phyloP scores from a whole-genome alignment of 2,113 vertebrate species.

The Poeciliopsis occidentalis region DNA sequence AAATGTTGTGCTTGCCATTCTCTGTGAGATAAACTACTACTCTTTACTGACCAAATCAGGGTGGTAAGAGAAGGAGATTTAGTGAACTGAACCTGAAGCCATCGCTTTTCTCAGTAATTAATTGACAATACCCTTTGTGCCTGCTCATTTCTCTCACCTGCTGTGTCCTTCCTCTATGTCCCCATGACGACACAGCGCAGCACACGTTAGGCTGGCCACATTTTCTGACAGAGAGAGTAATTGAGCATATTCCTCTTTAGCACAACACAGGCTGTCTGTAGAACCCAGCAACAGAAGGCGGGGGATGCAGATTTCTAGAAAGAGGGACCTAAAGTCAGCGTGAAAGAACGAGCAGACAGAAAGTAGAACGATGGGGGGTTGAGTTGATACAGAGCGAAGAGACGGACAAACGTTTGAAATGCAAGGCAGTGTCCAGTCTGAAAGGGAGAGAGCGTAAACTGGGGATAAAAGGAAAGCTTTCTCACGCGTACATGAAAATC shows the following conservation, averaged over 20 bases:
- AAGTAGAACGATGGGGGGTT: not conserved
- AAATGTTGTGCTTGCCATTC: not conserved
- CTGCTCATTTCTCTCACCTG: too few relatives aligned
- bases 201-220: too few relatives aligned
- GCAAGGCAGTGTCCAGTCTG: conserved; percentile 26
- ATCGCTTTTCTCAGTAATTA: too few relatives aligned
- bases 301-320: conserved; percentile 13
- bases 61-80: not conserved
- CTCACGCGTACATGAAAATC: conserved; percentile 41
- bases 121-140: too few relatives aligned
- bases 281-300: conserved; percentile 6
- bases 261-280: conserved; percentile 16
- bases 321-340: conserved; percentile 48
- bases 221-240: too few relatives aligned
- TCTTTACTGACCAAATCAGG: not conserved
- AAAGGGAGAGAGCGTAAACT: conserved; percentile 12
- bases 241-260: conserved; percentile 48
- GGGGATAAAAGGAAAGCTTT: conserved; percentile 25
- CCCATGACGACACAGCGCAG: too few relatives aligned
- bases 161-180: too few relatives aligned
- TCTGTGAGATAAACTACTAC: not conserved
- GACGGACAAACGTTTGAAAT: conserved; percentile 35
- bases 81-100: conserved; percentile 15
- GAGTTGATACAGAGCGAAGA: conserved; percentile 13
- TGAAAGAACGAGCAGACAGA: conserved; percentile 17